Percentiles rank a stretch among this genome's conserved stretches.
phyloP scores from a whole-genome alignment of 2,113 vertebrate species.

The Anolis carolinensis region DNA sequence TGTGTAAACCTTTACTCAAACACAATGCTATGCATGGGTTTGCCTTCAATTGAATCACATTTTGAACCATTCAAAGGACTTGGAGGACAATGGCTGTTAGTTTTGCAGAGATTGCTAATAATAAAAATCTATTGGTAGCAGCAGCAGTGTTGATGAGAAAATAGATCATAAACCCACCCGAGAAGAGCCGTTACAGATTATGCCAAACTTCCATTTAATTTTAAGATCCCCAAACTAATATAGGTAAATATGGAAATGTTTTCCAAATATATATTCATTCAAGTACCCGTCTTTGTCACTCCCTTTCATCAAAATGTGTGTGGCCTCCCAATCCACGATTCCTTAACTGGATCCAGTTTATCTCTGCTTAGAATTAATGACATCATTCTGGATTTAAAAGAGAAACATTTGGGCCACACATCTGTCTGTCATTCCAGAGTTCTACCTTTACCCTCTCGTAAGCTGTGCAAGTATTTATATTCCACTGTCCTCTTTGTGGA shows the following conservation, averaged over 20 bases:
- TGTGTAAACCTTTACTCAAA: too few species aligned
- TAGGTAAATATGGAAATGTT: background rate
- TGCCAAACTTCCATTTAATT: background rate
- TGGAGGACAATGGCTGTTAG: too few species aligned
- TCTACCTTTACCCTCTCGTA: background rate
- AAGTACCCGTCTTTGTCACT: background rate
- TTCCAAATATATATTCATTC: background rate
- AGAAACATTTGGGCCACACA: background rate
- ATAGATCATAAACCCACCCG: too few species aligned
- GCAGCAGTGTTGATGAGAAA: too few species aligned
- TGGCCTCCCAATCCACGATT: background rate
- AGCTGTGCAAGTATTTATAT: background rate
- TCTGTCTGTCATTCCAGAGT: background rate
- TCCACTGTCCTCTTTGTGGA: background rate
- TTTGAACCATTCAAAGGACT: too few species aligned
- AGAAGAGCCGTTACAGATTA: too few species aligned
- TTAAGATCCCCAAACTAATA: background rate
- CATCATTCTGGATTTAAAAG: background rate
- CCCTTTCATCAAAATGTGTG: background rate
- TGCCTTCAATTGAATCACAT: too few species aligned
- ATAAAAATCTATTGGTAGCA: too few species aligned
- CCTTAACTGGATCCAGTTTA: slow-evolving; percentile 6
- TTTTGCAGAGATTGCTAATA: too few species aligned
- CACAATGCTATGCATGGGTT: too few species aligned
- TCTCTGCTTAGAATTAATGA: slow-evolving; percentile 35